These are phyloP conservation scores for Macrotus californicus DNA, from an alignment of 2,113 vertebrate genomes.

Conservation along the genomic window DNA sequence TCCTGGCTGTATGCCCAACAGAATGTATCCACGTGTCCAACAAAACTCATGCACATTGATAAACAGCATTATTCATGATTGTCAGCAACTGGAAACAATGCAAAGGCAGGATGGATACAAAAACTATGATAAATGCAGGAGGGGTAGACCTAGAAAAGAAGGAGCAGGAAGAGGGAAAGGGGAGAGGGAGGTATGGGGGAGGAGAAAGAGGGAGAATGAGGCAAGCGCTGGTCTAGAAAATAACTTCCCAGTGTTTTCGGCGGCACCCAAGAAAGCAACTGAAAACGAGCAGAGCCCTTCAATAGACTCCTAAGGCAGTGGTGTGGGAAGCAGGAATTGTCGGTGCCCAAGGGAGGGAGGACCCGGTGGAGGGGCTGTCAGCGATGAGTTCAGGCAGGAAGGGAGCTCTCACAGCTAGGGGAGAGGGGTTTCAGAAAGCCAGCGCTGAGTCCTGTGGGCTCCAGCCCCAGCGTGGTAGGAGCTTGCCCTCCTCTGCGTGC, in stretches of 20 bases:
- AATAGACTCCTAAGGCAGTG: neutral
- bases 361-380: neutral
- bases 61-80: neutral
- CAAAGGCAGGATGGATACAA: neutral
- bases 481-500: neutral
- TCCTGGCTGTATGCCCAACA: neutral
- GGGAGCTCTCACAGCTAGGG: neutral
- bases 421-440: neutral
- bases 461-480: neutral
- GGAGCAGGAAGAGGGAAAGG: too few species aligned
- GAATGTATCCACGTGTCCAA: neutral
- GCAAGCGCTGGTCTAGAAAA: neutral
- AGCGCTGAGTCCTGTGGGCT: neutral
- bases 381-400: neutral
- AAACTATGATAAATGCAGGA: neutral
- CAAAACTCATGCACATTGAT: neutral
- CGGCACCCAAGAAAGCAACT: neutral
- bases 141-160: neutral
- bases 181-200: too few species aligned
- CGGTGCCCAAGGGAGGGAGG: neutral
- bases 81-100: neutral
- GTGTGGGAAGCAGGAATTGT: neutral
- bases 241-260: neutral
- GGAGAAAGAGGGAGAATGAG: neutral
- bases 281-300: neutral